phyloP scores from a whole-genome alignment of 1,140 invertebrate genomes.

The Dolichoris vasculosae region DNA sequence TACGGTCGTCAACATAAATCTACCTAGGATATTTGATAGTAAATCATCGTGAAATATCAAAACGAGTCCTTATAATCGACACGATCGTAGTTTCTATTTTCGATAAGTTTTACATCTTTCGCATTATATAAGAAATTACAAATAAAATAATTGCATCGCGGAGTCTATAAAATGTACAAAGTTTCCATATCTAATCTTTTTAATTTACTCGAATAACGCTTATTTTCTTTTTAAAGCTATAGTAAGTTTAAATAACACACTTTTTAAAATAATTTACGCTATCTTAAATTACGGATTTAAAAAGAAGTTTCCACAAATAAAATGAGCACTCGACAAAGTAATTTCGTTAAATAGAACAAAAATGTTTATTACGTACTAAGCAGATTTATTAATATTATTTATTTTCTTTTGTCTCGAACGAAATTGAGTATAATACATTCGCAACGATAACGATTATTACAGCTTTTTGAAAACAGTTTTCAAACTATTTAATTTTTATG shows the following conservation, averaged over 20 bases:
- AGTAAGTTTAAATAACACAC: background rate
- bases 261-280: background rate
- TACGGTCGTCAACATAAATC: background rate
- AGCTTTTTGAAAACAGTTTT: background rate
- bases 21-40: background rate
- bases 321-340: background rate
- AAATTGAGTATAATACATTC: background rate
- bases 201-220: background rate
- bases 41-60: background rate
- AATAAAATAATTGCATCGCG: background rate
- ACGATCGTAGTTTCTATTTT: background rate
- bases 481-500: background rate
- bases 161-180: background rate
- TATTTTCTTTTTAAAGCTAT: background rate
- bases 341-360: background rate
- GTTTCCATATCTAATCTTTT: conserved; percentile 1
- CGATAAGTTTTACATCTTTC: background rate
- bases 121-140: background rate
- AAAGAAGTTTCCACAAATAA: background rate
- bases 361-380: background rate
- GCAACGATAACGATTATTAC: background rate
- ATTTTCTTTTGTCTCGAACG: background rate
- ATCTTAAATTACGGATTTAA: background rate
- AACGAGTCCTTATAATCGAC: background rate
- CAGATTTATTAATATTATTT: background rate